Base-by-base conservation (phyloP, 2,113 vertebrate species). In the Brachypteracias leptosomus region DNA sequence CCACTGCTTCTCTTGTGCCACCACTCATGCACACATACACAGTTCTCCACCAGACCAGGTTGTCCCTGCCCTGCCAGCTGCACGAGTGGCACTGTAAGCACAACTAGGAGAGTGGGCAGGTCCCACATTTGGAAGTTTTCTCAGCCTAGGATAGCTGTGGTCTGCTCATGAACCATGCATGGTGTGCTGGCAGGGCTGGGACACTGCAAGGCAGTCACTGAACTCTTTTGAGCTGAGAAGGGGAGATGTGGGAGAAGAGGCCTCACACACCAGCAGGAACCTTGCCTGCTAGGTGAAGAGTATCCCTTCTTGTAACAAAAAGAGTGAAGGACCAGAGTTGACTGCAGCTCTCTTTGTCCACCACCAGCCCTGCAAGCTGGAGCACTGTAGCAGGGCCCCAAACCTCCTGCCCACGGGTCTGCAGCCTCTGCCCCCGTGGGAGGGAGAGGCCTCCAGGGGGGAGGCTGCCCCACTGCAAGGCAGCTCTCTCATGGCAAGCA, bases 11-110 rank as follows among this genome's bases (percentile, higher is more conserved):
- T 46, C 21, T 40, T 33, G 42, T 79, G 71, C 31, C 44, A n/a
- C 52, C 35, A 17, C 49, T 52, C 10, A 10, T 12, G 17, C 42
- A 36, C 20, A 35, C 17, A n/a, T 2, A 15, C 21, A 28, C 1
- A 13, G 1, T 2, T 75, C 35, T 63, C 46, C 63, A 31, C 16
- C 11, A 51, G 33, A 33, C 16, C 5, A 0, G 13, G 24, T 36
- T 49, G 33, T 70, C 26, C 52, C 70, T 76, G 44, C 38, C 4
- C 11, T 38, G 52, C 31, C 7, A 3, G 25, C 31, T 33, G 49
- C 46, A n/a, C 0, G 0, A 88, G 46, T 55, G 70, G n/a, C 15
- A 51, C 36, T 0, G 0, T 5, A 24, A 68, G 28, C 31, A 59
- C 42, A 47, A 22, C 0, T 0, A 31, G 25, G 16, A 52, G 20